Percentiles rank a stretch among this genome's conserved stretches.
These are phyloP conservation scores for Galaxea fascicularis DNA, from an alignment of 92 coral and sea anemone species.

Conservation along the genomic window DNA sequence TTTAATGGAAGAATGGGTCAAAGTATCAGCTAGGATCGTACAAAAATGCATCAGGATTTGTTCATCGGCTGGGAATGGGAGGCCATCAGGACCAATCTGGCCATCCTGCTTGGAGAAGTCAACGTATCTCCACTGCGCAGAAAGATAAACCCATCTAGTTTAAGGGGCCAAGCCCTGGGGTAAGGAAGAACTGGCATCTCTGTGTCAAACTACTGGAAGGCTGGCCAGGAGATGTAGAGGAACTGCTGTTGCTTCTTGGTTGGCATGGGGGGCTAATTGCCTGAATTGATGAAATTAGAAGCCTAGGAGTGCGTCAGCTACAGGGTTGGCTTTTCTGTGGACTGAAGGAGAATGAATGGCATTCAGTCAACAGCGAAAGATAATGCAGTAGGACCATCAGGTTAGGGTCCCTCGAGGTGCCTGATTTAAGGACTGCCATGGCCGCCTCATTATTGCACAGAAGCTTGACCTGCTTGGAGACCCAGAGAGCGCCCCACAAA, in stretches of 20 bases:
- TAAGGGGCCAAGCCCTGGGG: not conserved
- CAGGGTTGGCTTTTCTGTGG: not conserved
- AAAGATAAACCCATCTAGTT: not conserved
- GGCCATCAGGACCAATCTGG: no score
- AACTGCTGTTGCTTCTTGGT: not conserved
- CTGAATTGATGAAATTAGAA: constrained; percentile 5
- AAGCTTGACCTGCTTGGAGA: not conserved
- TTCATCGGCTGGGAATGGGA: no score
- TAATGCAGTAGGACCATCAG: not conserved
- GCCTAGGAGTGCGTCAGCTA: constrained; percentile 18
- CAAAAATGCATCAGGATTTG: no score
- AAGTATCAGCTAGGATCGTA: no score
- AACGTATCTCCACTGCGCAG: not conserved
- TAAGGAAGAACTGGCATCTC: not conserved
- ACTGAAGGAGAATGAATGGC: constrained; percentile 7
- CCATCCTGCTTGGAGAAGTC: no score
- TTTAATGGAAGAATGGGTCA: no score
- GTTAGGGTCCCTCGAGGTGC: not conserved
- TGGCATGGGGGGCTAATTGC: not conserved
- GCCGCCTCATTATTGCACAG: not conserved
- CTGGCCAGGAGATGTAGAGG: not conserved
- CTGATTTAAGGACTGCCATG: not conserved
- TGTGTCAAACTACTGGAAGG: not conserved
- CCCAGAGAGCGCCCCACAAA: not conserved
- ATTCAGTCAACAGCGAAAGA: not conserved